A percentile compares a stretch with the other conserved stretches of the same genome.
These are phyloP conservation scores for Psammodynastes pulverulentus DNA, from an alignment of 2,113 vertebrate genomes.

Conservation along the genomic window DNA sequence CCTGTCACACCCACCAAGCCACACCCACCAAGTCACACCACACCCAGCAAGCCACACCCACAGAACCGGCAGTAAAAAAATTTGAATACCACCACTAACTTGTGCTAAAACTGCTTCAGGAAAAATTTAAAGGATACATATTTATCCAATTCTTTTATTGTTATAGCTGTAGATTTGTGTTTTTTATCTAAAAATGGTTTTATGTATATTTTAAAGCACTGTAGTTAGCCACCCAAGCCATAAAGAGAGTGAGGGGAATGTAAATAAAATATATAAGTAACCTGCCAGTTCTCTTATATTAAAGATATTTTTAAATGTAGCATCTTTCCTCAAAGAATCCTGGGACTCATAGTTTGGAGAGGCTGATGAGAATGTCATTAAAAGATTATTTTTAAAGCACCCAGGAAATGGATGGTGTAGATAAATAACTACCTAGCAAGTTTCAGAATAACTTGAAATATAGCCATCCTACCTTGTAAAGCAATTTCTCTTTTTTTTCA, in stretches of 20 bases:
- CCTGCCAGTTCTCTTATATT: neutral
- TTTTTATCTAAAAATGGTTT: neutral
- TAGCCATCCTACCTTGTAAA: neutral
- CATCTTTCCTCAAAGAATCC: neutral
- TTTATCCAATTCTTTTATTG: neutral
- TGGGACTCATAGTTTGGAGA: neutral
- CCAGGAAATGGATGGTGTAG: neutral
- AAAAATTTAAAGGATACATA: neutral
- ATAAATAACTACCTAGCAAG: neutral
- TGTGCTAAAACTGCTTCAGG: neutral
- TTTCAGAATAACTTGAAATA: neutral
- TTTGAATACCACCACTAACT: too few relatives aligned
- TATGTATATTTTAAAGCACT: neutral
- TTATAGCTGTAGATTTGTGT: neutral
- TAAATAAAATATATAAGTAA: neutral
- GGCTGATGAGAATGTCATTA: neutral
- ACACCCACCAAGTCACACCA: too few relatives aligned
- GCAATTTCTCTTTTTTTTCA: neutral
- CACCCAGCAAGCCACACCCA: too few relatives aligned
- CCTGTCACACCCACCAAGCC: too few relatives aligned
- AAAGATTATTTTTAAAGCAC: neutral
- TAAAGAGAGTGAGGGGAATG: neutral
- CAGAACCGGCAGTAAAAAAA: too few relatives aligned
- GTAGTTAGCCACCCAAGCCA: neutral
- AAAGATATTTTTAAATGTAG: neutral